Conservation (phyloP, 2,888 invertebrate genomes). For the Atrina japonica region DNA sequence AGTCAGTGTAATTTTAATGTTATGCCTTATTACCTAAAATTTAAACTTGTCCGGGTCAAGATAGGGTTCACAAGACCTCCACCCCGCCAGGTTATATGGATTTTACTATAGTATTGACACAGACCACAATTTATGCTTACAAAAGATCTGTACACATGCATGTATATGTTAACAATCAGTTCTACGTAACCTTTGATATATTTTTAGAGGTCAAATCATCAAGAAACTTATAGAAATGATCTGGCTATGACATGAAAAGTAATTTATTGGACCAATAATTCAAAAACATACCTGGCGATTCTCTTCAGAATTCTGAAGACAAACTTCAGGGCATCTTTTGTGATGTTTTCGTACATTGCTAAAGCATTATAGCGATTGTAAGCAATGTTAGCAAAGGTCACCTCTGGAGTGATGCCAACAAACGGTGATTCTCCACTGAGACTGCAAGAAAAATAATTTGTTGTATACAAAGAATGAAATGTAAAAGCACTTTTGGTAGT, state of each 20-base stretch:
- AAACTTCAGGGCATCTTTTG: slow-evolving; percentile 95
- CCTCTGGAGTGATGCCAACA: slow-evolving; percentile 89
- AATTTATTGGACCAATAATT: not conserved
- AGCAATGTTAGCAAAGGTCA: slow-evolving; percentile 92
- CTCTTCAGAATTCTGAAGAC: slow-evolving; percentile 97
- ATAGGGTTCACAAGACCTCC: too few species aligned
- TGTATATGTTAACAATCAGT: too few species aligned
- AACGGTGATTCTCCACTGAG: slow-evolving; percentile 96
- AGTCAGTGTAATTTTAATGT: too few species aligned
- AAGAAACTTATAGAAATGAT: not conserved
- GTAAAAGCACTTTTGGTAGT: slow-evolving; percentile 6
- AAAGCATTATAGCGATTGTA: slow-evolving; percentile 96
- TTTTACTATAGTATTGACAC: too few species aligned
- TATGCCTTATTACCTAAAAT: too few species aligned
- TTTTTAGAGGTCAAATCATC: not conserved
- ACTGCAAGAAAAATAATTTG: slow-evolving; percentile 69
- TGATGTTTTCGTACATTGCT: slow-evolving; percentile 95
- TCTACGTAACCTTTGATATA: too few species aligned
- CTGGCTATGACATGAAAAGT: not conserved
- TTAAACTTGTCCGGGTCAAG: too few species aligned
- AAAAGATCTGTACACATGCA: too few species aligned
- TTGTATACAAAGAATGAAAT: not conserved
- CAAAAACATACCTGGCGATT: slow-evolving; percentile 88
- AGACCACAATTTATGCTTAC: too few species aligned
- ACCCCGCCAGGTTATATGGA: too few species aligned